Conservation (phyloP, 2,113 vertebrate species). For the Thunnus thynnus region DNA sequence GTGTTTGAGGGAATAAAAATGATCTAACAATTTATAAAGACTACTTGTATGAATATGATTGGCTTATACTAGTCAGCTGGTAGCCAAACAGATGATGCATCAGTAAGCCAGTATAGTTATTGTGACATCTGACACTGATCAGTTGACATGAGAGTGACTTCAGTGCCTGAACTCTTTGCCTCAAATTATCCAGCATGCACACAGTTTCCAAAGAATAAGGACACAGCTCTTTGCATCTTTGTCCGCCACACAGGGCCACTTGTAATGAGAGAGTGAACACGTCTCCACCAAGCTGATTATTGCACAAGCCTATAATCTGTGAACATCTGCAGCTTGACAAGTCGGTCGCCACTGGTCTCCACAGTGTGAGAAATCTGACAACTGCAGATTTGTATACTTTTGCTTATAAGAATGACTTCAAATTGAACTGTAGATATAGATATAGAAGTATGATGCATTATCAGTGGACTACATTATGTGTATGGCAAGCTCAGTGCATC, state of each 20-base stretch:
- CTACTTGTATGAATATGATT: too few relatives aligned
- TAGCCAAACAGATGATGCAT: too few relatives aligned
- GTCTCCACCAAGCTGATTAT: slow-evolving; percentile 77
- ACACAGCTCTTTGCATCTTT: slow-evolving; percentile 30
- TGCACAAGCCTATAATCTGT: slow-evolving; percentile 78
- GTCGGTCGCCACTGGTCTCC: slow-evolving; percentile 51
- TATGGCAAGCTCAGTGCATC: too few relatives aligned
- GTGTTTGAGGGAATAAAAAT: too few relatives aligned
- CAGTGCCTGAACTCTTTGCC: too few relatives aligned
- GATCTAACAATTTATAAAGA: too few relatives aligned
- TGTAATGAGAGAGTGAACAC: slow-evolving; percentile 66
- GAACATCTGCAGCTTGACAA: slow-evolving; percentile 72
- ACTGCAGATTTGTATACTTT: slow-evolving; percentile 59
- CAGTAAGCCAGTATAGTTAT: too few relatives aligned
- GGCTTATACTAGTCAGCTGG: too few relatives aligned
- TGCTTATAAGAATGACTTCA: slow-evolving; percentile 46
- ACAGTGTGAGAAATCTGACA: slow-evolving; percentile 55
- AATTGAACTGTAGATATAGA: not conserved
- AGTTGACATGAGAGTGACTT: too few relatives aligned
- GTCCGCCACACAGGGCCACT: slow-evolving; percentile 32
- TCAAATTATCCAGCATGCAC: slow-evolving; percentile 2
- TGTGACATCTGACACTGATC: too few relatives aligned
- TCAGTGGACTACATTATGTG: too few relatives aligned
- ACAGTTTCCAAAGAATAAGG: slow-evolving; percentile 21
- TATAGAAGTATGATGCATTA: too few relatives aligned